Evolutionary conservation across 92 coral and sea anemone species (phyloP).

Genomic region (Scolanthus callimorphus): DNA sequence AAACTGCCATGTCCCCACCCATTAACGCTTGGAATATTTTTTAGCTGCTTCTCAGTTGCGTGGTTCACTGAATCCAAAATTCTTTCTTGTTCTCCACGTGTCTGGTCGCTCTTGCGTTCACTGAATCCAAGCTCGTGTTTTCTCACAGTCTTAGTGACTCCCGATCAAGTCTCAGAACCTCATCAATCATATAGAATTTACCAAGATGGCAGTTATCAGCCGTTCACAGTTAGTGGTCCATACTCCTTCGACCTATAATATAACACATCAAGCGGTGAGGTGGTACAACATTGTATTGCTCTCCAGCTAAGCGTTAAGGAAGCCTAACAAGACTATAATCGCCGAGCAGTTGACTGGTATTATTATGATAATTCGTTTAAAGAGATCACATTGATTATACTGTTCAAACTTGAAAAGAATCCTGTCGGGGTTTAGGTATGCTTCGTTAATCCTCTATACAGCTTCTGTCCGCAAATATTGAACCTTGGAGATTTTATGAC

Average conservation of each 20-base stretch:
- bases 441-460: too few relatives aligned
- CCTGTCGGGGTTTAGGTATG: background rate
- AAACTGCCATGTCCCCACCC: background rate
- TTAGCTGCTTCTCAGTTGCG: background rate
- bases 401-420: too few relatives aligned
- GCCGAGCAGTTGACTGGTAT: background rate
- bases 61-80: background rate
- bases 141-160: background rate
- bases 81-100: background rate
- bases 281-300: too few relatives aligned
- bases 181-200: background rate
- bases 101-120: background rate
- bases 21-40: too few relatives aligned
- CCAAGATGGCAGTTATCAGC: background rate
- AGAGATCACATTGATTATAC: background rate
- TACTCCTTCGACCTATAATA: background rate
- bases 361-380: constrained; percentile 1
- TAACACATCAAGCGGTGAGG: background rate
- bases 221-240: too few relatives aligned
- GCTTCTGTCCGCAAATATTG: too few relatives aligned
- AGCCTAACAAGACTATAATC: background rate
- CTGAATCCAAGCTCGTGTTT: background rate
- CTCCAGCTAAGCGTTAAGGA: background rate
- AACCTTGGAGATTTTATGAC: too few relatives aligned
- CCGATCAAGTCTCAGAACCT: background rate